Percentiles rank a stretch among this genome's conserved stretches.
Conservation (phyloP, 2,888 invertebrate species). For the Tanytarsus gracilentus region DNA sequence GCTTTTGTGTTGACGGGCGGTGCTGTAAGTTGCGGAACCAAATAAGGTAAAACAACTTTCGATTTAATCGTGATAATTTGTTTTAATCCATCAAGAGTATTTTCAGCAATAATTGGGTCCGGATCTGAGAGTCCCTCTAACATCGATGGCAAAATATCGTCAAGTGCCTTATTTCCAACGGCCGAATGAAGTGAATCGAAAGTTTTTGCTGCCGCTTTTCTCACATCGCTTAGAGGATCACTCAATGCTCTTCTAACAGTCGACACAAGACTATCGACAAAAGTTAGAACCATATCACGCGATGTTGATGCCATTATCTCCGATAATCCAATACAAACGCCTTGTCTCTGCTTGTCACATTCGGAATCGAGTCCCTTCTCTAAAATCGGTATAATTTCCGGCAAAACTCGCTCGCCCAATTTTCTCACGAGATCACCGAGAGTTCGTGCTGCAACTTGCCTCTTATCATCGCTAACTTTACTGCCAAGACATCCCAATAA, state of each 20-base stretch:
- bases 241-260: slow-evolving; percentile 91
- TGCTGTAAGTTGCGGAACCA: slow-evolving; percentile 87
- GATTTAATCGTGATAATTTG: slow-evolving; percentile 98
- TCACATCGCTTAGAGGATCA: slow-evolving; percentile 86
- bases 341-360: slow-evolving; percentile 90
- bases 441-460: slow-evolving; percentile 93
- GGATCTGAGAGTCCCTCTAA: slow-evolving; percentile 65
- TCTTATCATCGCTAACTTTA: slow-evolving; percentile 82
- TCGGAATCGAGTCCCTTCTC: slow-evolving; percentile 88
- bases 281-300: slow-evolving; percentile 85
- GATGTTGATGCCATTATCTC: slow-evolving; percentile 98
- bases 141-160: slow-evolving; percentile 92
- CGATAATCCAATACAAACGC: slow-evolving; percentile 94
- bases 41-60: slow-evolving; percentile 87
- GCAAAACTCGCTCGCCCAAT: slow-evolving; percentile 92
- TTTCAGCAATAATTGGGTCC: slow-evolving; percentile 71
- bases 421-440: slow-evolving; percentile 95
- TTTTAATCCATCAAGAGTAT: slow-evolving; percentile 87
- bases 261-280: slow-evolving; percentile 79
- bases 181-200: slow-evolving; percentile 94
- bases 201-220: slow-evolving; percentile 91
- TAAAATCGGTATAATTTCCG: slow-evolving; percentile 95
- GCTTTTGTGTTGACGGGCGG: slow-evolving; percentile 89
- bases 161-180: slow-evolving; percentile 86
- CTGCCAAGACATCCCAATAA: slow-evolving; percentile 91